Percentiles rank a stretch among this genome's conserved stretches.
Evolutionary conservation across 64 coral and sea anemone species (phyloP).

Genomic region (Orbicella faveolata): DNA sequence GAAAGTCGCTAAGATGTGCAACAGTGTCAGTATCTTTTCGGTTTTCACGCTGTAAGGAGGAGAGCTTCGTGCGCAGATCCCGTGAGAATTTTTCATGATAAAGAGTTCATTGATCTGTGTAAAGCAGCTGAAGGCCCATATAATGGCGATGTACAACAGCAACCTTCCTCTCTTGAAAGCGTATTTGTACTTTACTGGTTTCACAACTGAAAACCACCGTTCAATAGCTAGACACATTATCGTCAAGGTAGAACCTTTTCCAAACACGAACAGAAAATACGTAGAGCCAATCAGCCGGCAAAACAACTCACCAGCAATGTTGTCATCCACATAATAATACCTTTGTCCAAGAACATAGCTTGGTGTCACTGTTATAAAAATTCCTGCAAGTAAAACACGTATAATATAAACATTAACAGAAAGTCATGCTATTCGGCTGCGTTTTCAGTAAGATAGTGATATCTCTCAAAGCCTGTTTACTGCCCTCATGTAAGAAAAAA

Average conservation of each 20-base stretch:
- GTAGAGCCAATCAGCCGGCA: constrained; percentile 63
- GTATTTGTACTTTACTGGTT: constrained; percentile 38
- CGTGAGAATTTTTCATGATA: neutral
- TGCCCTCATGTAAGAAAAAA: too few species aligned
- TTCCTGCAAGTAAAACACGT: constrained; percentile 1
- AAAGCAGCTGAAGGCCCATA: constrained; percentile 48
- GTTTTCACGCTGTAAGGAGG: constrained; percentile 31
- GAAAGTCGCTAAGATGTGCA: constrained; percentile 47
- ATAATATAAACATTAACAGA: too few species aligned
- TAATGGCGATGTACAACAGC: constrained; percentile 5
- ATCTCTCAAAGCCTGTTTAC: too few species aligned
- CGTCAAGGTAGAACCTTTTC: constrained; percentile 49
- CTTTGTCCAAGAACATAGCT: constrained; percentile 7
- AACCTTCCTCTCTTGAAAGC: constrained; percentile 48
- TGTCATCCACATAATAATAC: constrained; percentile 3
- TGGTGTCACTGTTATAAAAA: constrained; percentile 41
- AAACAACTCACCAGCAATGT: constrained; percentile 54
- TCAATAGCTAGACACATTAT: constrained; percentile 72
- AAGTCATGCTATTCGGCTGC: too few species aligned
- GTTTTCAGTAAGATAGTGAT: too few species aligned
- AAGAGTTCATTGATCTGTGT: constrained; percentile 54
- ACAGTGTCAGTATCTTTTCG: constrained; percentile 11
- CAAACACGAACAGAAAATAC: constrained; percentile 53
- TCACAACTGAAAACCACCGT: constrained; percentile 69
- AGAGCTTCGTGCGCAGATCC: neutral